phyloP scores from a whole-genome alignment of 2,888 invertebrate genomes.

The Elmis aenea region DNA sequence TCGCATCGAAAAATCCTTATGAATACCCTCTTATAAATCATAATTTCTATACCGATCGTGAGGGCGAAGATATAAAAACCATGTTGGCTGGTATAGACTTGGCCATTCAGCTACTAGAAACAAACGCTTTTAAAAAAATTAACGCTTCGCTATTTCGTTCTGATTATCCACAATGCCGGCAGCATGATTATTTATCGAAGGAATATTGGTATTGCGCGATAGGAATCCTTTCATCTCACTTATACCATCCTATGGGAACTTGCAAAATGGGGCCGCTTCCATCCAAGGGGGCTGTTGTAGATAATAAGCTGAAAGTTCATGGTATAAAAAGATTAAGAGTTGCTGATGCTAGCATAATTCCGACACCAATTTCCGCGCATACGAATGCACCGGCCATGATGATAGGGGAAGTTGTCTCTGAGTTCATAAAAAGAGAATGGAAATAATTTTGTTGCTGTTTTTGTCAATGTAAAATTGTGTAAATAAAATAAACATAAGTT shows the following conservation, averaged over 20 bases:
- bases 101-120: constrained; percentile 32
- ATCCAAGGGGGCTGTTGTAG: constrained; percentile 51
- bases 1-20: constrained; percentile 30
- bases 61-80: constrained; percentile 60
- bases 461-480: no score
- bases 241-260: constrained; percentile 51
- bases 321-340: constrained; percentile 49
- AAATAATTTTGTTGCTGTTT: no score
- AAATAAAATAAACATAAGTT: no score
- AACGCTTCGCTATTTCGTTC: constrained; percentile 53
- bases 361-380: constrained; percentile 49
- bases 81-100: constrained; percentile 54
- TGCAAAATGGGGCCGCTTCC: constrained; percentile 50
- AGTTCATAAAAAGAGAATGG: no score
- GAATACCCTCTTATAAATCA: constrained; percentile 32
- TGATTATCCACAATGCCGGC: constrained; percentile 48
- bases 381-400: constrained; percentile 49
- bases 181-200: constrained; percentile 39
- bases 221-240: constrained; percentile 43
- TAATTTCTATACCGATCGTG: constrained; percentile 24
- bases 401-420: constrained; percentile 53
- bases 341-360: constrained; percentile 52
- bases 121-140: constrained; percentile 55
- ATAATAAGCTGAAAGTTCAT: constrained; percentile 49
- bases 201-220: constrained; percentile 50